Conservation (phyloP, 2,797 vertebrate genomes). For the Clarias platycephalus region DNA sequence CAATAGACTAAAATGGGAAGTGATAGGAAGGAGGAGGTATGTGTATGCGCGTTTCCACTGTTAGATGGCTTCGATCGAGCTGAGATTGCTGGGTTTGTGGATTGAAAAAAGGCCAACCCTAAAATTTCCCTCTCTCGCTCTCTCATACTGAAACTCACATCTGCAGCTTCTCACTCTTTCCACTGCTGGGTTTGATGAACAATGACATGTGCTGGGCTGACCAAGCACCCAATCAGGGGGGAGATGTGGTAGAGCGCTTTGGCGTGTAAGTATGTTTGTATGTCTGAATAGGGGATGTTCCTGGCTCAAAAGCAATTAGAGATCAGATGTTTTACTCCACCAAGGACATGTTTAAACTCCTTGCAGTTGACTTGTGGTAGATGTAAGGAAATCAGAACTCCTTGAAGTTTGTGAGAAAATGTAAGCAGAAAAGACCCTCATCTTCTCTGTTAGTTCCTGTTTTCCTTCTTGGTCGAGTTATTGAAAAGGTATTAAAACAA, state of each 20-base stretch:
- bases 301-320: conserved; percentile 67
- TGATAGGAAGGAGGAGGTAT: conserved; percentile 56
- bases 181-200: conserved; percentile 74
- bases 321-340: conserved; percentile 69
- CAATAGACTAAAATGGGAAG: conserved; percentile 46
- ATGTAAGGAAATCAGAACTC: conserved; percentile 58
- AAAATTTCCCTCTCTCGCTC: conserved; percentile 22
- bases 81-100: conserved; percentile 58
- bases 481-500: conserved; percentile 28
- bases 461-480: conserved; percentile 19
- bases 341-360: conserved; percentile 73
- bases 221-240: conserved; percentile 49
- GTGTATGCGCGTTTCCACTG: conserved; percentile 52
- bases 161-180: conserved; percentile 75
- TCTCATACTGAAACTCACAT: conserved; percentile 62
- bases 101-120: conserved; percentile 43
- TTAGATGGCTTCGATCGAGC: conserved; percentile 57
- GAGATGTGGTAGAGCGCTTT: conserved; percentile 43
- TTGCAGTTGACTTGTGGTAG: conserved; percentile 71
- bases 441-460: conserved; percentile 30
- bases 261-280: conserved; percentile 62
- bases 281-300: conserved; percentile 68
- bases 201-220: conserved; percentile 71
- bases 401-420: conserved; percentile 47
- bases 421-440: conserved; percentile 20